These are phyloP conservation scores for Gouania willdenowi DNA, from an alignment of 2,797 vertebrate species.

Conservation along the genomic window DNA sequence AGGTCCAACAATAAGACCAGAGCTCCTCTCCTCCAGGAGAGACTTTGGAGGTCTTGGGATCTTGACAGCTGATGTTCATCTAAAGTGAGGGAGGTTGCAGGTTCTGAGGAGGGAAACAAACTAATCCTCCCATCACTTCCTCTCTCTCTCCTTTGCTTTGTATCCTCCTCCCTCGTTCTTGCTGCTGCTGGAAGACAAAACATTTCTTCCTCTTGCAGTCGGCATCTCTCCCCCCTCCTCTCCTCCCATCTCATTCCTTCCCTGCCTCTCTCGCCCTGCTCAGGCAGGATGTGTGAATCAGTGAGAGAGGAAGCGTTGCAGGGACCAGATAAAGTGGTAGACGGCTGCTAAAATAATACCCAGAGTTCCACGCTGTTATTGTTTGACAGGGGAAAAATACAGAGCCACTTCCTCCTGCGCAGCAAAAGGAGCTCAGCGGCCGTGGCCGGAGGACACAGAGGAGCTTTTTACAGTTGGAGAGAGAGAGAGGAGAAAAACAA, in stretches of 20 bases:
- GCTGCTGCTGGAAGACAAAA: constrained; percentile 57
- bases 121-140: constrained; percentile 34
- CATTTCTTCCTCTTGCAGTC: constrained; percentile 52
- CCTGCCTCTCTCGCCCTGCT: constrained; percentile 25
- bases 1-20: background rate
- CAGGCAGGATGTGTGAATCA: constrained; percentile 68
- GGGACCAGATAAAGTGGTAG: constrained; percentile 84
- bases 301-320: constrained; percentile 83
- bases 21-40: background rate
- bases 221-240: constrained; percentile 14
- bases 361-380: constrained; percentile 76
- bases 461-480: too few species aligned
- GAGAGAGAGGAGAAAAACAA: constrained; percentile 42
- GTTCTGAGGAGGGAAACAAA: constrained; percentile 45
- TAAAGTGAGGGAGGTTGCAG: constrained; percentile 46
- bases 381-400: constrained; percentile 63
- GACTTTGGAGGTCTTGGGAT: background rate
- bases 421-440: constrained; percentile 28
- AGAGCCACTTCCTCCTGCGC: constrained; percentile 69
- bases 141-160: constrained; percentile 42
- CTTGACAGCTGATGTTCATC: constrained; percentile 34
- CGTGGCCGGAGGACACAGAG: constrained; percentile 29
- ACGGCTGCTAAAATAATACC: constrained; percentile 79
- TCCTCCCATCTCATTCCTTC: constrained; percentile 20
- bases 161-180: constrained; percentile 43